phyloP scores from a whole-genome alignment of 1,140 invertebrate species.

The Druon quercuslanigerum region DNA sequence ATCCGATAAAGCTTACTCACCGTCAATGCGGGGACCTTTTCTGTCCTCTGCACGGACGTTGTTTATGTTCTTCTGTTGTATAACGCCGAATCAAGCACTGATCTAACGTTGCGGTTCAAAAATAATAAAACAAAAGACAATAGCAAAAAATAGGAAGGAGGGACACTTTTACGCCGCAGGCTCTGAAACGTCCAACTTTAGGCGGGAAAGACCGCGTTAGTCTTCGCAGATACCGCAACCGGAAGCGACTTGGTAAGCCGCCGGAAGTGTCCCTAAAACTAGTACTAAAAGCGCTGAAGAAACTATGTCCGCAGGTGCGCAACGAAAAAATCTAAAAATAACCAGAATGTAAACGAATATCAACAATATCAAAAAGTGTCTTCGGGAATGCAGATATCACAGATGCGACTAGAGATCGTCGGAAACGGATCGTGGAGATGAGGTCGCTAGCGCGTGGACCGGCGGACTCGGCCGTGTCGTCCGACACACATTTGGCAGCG shows the following conservation, averaged over 20 bases:
- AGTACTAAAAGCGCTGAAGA: too few species aligned
- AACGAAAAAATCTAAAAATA: neutral
- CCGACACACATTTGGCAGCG: constrained; percentile 70
- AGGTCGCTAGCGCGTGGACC: constrained; percentile 65
- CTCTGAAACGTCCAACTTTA: constrained; percentile 34
- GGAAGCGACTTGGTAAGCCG: neutral
- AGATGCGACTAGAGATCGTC: neutral
- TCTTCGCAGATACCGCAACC: neutral
- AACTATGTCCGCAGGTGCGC: too few species aligned
- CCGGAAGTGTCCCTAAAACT: neutral
- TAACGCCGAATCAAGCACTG: neutral
- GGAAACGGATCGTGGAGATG: constrained; percentile 39
- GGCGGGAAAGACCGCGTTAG: neutral
- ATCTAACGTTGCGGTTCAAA: neutral
- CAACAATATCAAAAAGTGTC: neutral
- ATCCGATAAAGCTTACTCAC: constrained; percentile 43
- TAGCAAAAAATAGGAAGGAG: neutral
- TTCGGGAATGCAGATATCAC: neutral
- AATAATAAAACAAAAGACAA: neutral
- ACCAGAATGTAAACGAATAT: neutral
- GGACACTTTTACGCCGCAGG: constrained; percentile 35
- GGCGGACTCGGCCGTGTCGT: constrained; percentile 59
- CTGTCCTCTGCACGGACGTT: constrained; percentile 29
- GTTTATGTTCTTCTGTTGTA: neutral
- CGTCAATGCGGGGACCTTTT: constrained; percentile 58